Evolutionary conservation across 2,888 invertebrate genomes (phyloP).

Genomic region (Julus scandinavius): DNA sequence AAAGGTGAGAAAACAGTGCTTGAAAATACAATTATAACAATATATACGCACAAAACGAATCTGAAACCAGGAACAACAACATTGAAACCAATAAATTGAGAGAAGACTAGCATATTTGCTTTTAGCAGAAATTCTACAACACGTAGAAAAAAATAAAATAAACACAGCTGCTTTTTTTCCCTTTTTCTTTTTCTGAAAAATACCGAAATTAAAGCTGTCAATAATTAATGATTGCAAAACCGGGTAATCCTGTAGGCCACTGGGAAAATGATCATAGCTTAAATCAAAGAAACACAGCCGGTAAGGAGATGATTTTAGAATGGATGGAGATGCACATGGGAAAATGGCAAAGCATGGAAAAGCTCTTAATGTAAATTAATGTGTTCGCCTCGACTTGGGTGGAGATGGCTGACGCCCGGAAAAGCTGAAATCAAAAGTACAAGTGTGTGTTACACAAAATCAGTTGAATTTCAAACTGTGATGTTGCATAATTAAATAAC

Average conservation of each 20-base stretch:
- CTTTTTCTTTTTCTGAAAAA: slow-evolving; percentile 5
- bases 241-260: not conserved
- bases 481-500: not conserved
- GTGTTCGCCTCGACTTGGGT: slow-evolving; percentile 14
- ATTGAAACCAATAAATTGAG: not conserved
- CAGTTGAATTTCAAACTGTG: not conserved
- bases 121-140: slow-evolving; percentile 12
- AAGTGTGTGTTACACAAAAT: not conserved
- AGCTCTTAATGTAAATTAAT: slow-evolving; percentile 17
- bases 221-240: not conserved
- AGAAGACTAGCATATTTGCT: slow-evolving; percentile 17
- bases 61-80: not conserved
- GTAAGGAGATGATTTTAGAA: slow-evolving; percentile 19
- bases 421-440: slow-evolving; percentile 11
- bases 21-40: slow-evolving; percentile 1
- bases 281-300: not conserved
- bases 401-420: slow-evolving; percentile 17
- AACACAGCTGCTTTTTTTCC: not conserved
- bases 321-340: slow-evolving; percentile 19
- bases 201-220: not conserved
- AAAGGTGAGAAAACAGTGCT: slow-evolving; percentile 4
- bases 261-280: not conserved
- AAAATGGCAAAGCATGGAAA: not conserved
- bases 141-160: not conserved
- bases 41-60: slow-evolving; percentile 23